Conservation (phyloP, 2,113 vertebrate species). For the Callipepla californica region DNA sequence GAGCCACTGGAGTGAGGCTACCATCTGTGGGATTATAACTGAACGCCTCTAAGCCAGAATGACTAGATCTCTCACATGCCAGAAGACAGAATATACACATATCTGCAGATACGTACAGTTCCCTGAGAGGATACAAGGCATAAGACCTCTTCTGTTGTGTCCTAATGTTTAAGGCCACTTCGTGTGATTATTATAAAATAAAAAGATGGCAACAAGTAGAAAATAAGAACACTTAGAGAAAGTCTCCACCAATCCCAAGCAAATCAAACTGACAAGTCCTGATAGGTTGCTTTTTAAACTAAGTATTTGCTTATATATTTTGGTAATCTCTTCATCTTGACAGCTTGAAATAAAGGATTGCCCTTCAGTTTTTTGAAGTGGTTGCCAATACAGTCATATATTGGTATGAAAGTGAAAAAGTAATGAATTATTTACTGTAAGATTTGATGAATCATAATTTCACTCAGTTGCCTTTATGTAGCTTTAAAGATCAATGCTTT, state of each 20-base stretch:
- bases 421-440: neutral
- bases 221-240: neutral
- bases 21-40: neutral
- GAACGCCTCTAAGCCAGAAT: too few relatives aligned
- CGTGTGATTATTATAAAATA: neutral
- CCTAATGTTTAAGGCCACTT: neutral
- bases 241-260: neutral
- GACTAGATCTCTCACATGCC: neutral
- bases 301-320: neutral
- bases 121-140: neutral
- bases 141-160: conserved; percentile 1
- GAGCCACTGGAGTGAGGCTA: too few relatives aligned
- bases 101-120: neutral
- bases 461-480: neutral
- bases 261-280: conserved; percentile 22
- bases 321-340: neutral
- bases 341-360: conserved; percentile 13
- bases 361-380: neutral
- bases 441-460: neutral
- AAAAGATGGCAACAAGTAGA: neutral
- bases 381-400: neutral
- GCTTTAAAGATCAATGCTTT: neutral
- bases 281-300: neutral
- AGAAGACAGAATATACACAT: neutral
- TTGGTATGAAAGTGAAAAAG: neutral